These are phyloP conservation scores for Ceratoteleas bidentatus DNA, from an alignment of 1,140 invertebrate genomes.

Conservation along the genomic window DNA sequence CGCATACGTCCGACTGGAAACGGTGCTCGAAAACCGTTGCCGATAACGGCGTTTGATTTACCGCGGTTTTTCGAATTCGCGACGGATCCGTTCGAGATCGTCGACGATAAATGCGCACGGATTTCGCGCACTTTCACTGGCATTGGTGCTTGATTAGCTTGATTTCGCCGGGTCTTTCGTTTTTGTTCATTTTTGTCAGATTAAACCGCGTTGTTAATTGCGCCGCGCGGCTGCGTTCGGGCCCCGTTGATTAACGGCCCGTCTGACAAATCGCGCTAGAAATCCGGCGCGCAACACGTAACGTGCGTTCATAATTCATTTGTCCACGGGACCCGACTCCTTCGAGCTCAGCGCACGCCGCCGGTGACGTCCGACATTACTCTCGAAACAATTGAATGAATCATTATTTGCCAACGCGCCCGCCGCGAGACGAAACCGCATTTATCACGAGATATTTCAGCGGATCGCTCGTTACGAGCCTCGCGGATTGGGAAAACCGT, in stretches of 20 bases:
- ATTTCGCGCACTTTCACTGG: constrained; percentile 45
- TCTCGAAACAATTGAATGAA: constrained; percentile 49
- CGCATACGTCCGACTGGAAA: background rate
- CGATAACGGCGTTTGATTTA: constrained; percentile 15
- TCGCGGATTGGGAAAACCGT: background rate
- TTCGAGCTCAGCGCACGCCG: constrained; percentile 37
- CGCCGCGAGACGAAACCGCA: constrained; percentile 31
- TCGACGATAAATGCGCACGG: constrained; percentile 28
- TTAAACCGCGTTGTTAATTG: constrained; percentile 56
- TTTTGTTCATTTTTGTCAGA: constrained; percentile 46
- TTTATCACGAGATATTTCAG: constrained; percentile 34
- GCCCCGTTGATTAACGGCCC: constrained; percentile 62
- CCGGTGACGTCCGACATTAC: constrained; percentile 47
- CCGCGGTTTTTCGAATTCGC: constrained; percentile 6
- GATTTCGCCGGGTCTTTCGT: constrained; percentile 36
- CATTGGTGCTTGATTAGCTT: constrained; percentile 25
- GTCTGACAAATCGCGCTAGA: constrained; percentile 61
- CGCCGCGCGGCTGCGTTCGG: constrained; percentile 61
- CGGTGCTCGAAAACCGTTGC: background rate
- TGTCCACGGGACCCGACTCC: constrained; percentile 13
- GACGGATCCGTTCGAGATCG: constrained; percentile 25
- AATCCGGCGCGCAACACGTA: constrained; percentile 41
- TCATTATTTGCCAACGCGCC: constrained; percentile 48
- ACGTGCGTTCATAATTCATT: constrained; percentile 51
- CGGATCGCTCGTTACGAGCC: constrained; percentile 15